Base-by-base conservation (phyloP, 1,140 invertebrate genomes). In the Brachionus sp. region DNA sequence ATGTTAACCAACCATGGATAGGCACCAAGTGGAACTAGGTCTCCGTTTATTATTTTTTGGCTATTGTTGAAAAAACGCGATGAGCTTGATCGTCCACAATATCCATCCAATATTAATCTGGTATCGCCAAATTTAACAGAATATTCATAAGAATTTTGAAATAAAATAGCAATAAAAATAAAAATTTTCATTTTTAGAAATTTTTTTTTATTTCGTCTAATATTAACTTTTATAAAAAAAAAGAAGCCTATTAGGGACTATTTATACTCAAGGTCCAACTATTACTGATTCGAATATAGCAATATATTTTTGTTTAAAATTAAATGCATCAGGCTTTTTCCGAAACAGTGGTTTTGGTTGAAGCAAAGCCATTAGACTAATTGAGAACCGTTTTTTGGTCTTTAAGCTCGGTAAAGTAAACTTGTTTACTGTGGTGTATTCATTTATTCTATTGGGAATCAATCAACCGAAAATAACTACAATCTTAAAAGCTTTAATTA, bases 1-100 rank as follows among this genome's bases (percentile, higher is more conserved):
- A 77, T 77, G 33, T 53, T 77, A 19, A 77, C 42, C n/a, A 77
- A 25, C 73, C 73, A 77, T 53, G 73, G 73, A 46, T 53, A 77
- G 23, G 23, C 46, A 25, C 46, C 42, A 0, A 33, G 13, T 29
- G 42, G 44, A n/a, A 46, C 46, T 6, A 9, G 19, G 46, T 77
- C 73, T n/a, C 73, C 73, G 46, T 53, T 53, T 23, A 53, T 77
- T 77, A 77, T 77, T 53, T 53, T 77, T 35, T 77, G 25, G 29
- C 33, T 70, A 16, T 39, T 37, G 37, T 70, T 39, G 29, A 66
- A 66, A 3, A 37, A 3, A 12, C 66, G 29, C 2, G 33, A 19
- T 12, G 13, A n/a, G 19, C 66, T 39, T 13, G 66, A 16, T 0
- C 13, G 66, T 10, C 66, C 66, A 70, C 66, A 70, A 39, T 37